Percentiles rank a stretch among this genome's conserved stretches.
These are phyloP conservation scores for Ceryle rudis DNA, from an alignment of 2,797 vertebrate genomes.

Conservation along the genomic window DNA sequence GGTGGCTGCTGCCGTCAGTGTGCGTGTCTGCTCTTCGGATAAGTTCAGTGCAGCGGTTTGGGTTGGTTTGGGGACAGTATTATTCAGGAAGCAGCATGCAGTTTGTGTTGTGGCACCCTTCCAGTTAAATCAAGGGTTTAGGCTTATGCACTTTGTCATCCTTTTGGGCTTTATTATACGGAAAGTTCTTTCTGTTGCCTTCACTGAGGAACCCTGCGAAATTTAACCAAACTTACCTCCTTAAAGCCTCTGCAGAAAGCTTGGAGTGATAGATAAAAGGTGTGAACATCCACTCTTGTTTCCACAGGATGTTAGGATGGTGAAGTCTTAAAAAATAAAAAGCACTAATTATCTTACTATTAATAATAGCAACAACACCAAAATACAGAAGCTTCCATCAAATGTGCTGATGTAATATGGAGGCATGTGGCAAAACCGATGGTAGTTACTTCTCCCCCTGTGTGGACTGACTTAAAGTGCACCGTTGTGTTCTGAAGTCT, in stretches of 20 bases:
- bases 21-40: not conserved
- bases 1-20: not conserved
- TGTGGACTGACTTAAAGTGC: not conserved
- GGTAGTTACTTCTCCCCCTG: not conserved
- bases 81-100: accelerated
- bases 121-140: accelerated
- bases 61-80: not conserved
- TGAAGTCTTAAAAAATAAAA: not conserved
- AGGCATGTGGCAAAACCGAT: not conserved
- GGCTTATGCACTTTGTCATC: accelerated
- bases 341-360: not conserved
- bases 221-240: not conserved
- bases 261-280: not conserved
- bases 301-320: not conserved
- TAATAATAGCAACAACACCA: not conserved
- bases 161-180: not conserved
- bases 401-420: not conserved
- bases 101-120: not conserved
- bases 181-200: not conserved
- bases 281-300: not conserved
- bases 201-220: not conserved
- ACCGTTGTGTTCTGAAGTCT: constrained; percentile 4
- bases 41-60: not conserved
- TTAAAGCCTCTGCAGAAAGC: not conserved
- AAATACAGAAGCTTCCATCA: not conserved